These are phyloP conservation scores for Muscidifurax raptorellus DNA, from an alignment of 1,140 invertebrate genomes.

Conservation along the genomic window DNA sequence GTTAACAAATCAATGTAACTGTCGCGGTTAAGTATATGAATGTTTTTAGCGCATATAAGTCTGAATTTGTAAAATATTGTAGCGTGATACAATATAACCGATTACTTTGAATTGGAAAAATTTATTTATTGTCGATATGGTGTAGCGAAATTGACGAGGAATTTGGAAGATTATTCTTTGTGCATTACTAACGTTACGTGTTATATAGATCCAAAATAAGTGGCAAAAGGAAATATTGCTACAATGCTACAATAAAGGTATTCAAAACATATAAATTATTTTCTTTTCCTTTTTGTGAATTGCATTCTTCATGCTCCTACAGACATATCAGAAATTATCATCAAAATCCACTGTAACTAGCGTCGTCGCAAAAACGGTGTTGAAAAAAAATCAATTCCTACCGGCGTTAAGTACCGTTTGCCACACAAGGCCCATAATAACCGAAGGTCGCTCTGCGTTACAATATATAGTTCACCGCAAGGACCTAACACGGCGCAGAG, in stretches of 20 bases:
- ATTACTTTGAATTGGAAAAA: background rate
- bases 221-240: background rate
- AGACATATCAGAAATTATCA: no score
- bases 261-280: background rate
- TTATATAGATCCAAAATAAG: background rate
- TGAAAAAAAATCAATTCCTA: background rate
- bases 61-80: conserved; percentile 3
- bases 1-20: background rate
- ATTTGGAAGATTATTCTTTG: background rate
- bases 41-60: background rate
- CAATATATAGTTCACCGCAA: background rate
- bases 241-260: conserved; percentile 14
- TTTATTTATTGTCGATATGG: conserved; percentile 23
- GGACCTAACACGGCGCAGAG: background rate
- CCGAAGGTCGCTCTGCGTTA: background rate
- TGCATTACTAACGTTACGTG: background rate
- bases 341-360: no score
- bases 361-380: no score
- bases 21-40: background rate
- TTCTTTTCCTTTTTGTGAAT: background rate
- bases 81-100: background rate
- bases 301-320: background rate
- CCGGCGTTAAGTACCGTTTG: background rate
- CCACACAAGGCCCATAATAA: background rate
- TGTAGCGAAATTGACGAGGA: background rate